phyloP scores from a whole-genome alignment of 2,113 vertebrate genomes.

The Calidris pugnax region DNA sequence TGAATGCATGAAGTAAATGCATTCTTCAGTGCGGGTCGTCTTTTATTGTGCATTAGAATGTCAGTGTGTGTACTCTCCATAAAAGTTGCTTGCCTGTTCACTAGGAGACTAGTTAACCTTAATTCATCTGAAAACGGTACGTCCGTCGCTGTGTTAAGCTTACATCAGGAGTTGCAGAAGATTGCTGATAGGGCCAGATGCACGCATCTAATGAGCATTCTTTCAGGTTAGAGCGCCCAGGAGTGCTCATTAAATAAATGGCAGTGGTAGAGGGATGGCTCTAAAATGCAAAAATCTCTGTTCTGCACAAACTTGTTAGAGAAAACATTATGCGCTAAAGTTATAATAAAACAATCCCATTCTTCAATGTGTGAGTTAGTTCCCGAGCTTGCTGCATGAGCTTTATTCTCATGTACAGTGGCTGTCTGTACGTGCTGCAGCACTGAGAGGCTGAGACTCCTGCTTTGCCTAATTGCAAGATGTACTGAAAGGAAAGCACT shows the following conservation, averaged over 20 bases:
- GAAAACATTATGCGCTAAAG: neutral
- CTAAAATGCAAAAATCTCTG: constrained; percentile 11
- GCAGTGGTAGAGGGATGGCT: constrained; percentile 46
- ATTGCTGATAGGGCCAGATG: constrained; percentile 73
- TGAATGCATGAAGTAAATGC: constrained; percentile 3
- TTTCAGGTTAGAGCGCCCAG: constrained; percentile 72
- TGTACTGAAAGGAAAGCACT: neutral
- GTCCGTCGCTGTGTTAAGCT: constrained; percentile 23
- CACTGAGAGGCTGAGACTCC: neutral
- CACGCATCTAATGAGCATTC: constrained; percentile 72
- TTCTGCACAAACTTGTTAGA: constrained; percentile 20
- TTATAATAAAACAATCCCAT: neutral
- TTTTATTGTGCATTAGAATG: constrained; percentile 8
- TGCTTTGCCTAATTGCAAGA: neutral
- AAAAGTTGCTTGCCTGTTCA: constrained; percentile 47
- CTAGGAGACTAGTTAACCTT: constrained; percentile 57
- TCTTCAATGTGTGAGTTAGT: neutral
- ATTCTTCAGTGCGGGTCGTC: neutral
- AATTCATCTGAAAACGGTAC: constrained; percentile 22
- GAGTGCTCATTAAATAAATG: constrained; percentile 78
- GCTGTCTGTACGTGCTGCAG: neutral
- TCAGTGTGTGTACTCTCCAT: neutral
- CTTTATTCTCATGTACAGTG: neutral
- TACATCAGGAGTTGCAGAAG: constrained; percentile 59
- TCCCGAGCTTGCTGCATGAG: neutral